These are phyloP conservation scores for Tupiocoris notatus DNA, from an alignment of 2,888 invertebrate genomes.

Conservation along the genomic window DNA sequence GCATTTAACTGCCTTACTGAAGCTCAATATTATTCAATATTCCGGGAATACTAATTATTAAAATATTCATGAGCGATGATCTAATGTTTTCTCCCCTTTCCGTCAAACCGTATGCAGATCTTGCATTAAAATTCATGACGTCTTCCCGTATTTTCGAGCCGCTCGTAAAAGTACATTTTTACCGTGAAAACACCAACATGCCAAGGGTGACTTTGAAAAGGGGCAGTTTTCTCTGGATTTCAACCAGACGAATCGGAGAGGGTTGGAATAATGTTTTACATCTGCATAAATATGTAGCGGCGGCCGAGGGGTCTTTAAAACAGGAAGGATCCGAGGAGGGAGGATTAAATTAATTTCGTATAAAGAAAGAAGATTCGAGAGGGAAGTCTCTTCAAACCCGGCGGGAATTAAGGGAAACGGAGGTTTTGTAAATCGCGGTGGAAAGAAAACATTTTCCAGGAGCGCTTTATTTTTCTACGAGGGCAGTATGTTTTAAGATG, in stretches of 20 bases:
- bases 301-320: neutral
- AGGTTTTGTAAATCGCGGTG: neutral
- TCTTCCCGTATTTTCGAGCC: constrained; percentile 12
- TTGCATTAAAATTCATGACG: constrained; percentile 45
- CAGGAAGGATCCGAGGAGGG: neutral
- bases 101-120: constrained; percentile 37
- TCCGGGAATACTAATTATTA: no score
- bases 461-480: constrained; percentile 11
- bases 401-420: neutral
- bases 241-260: neutral
- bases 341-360: constrained; percentile 34
- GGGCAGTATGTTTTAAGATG: constrained; percentile 21
- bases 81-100: no score
- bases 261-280: constrained; percentile 43
- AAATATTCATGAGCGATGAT: no score
- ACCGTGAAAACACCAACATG: neutral
- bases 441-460: neutral
- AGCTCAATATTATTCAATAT: no score
- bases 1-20: no score
- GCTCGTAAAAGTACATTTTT: constrained; percentile 29
- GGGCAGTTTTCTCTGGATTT: no score
- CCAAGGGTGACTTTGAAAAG: neutral
- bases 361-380: constrained; percentile 18
- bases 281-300: constrained; percentile 45
- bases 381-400: neutral